phyloP scores from a whole-genome alignment of 2,888 invertebrate genomes.

The Tortricodes alternella region DNA sequence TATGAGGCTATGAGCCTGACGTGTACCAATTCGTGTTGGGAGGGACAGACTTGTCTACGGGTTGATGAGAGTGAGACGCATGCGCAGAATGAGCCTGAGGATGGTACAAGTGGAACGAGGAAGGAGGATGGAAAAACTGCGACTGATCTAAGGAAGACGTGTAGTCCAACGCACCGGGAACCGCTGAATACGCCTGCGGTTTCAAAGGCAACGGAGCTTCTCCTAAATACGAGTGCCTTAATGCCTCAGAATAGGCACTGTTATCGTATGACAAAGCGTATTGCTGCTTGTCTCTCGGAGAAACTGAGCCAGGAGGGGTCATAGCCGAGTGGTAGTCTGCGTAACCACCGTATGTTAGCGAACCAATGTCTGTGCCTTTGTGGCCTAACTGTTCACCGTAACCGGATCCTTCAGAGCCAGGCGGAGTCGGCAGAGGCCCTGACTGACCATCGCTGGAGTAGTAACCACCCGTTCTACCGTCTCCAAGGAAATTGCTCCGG shows the following conservation, averaged over 20 bases:
- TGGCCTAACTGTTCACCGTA: conserved; percentile 86
- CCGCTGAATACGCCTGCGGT: conserved; percentile 93
- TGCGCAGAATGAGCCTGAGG: conserved; percentile 80
- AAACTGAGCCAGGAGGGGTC: conserved; percentile 98
- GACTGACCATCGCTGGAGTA: conserved; percentile 84
- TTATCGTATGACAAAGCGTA: conserved; percentile 78
- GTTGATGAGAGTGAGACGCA: conserved; percentile 69
- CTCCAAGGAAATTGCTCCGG: conserved; percentile 88
- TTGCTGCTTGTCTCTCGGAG: conserved; percentile 93
- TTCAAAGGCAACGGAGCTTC: conserved; percentile 88
- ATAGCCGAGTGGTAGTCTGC: conserved; percentile 96
- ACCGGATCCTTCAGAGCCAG: conserved; percentile 91
- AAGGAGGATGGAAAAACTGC: conserved; percentile 90
- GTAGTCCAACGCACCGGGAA: conserved; percentile 86
- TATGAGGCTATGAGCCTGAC: conserved; percentile 86
- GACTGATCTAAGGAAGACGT: conserved; percentile 89
- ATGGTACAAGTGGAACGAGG: conserved; percentile 95
- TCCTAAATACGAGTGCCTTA: conserved; percentile 81
- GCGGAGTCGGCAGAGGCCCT: conserved; percentile 93
- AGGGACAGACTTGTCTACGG: conserved; percentile 84
- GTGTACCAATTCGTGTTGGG: conserved; percentile 91
- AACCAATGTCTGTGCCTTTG: conserved; percentile 82
- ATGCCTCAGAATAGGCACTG: conserved; percentile 85
- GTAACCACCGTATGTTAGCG: conserved; percentile 82
- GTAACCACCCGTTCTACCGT: conserved; percentile 74